Base-by-base conservation (phyloP, 2,113 vertebrate species). In the Rhinogobius similis region DNA sequence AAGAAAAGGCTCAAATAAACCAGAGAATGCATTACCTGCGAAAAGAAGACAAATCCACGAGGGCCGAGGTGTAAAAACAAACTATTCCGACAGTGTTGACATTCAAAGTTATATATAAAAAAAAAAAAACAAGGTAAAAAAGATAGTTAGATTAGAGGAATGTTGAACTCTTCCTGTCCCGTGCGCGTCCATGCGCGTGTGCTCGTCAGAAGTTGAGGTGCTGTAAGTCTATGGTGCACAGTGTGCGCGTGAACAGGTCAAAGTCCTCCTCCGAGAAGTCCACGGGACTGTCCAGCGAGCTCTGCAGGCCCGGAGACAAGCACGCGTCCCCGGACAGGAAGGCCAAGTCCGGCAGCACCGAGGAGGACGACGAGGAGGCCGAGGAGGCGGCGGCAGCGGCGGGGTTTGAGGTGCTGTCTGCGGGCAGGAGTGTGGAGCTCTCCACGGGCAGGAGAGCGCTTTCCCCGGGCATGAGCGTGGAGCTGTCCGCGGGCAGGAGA, bases 211-310 rank as follows among this genome's bases (percentile, higher is more conserved):
- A 97, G 76, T 94, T 91, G 62, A 97, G 86, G 69, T 94, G 91
- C 16, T 95, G 95, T 67, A 96, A 82, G 87, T 99, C 96, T 85
- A 96, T 95, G 20, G 94, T 89, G 86, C 96, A 97, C 81, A 99
- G 92, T 48, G 96, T 96, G 92, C 95, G 97, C 0, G 93, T 94
- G 84, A 98, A 98, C 65, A 97, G 86, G 78, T 98, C 97, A 86
- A 98, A 92, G 79, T 98, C 96, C 86, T 98, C 97, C 76, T 97
- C 95, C 26, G 94, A 96, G 87, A 98, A 95, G 68, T 93, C 93
- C 72, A 95, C 86, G 0, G 96, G 96, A 62, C 96, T 98, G 68
- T 93, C 90, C 71, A 95, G 87, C 0, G 94, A 94, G 72, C 92
- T 93, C 65, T 90, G 94, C 50, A 93, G 78, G 56, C 83, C 79